Conservation (phyloP, 1,140 invertebrate species). For the Conopomorpha cramerella region DNA sequence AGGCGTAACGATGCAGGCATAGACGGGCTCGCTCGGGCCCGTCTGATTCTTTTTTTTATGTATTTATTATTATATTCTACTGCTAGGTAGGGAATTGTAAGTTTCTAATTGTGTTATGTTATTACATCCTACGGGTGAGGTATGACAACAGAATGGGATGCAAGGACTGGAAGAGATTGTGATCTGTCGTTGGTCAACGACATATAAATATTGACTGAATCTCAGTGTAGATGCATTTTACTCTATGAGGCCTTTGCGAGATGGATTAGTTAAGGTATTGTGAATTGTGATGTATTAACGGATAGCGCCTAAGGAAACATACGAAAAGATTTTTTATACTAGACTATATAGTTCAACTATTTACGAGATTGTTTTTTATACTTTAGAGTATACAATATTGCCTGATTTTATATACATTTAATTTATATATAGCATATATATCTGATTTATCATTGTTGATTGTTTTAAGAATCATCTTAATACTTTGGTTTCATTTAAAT, state of each 20-base stretch:
- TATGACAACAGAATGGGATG: constrained; percentile 41
- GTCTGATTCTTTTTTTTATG: constrained; percentile 49
- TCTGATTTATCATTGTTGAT: constrained; percentile 63
- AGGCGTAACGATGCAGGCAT: constrained; percentile 55
- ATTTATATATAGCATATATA: constrained; percentile 40
- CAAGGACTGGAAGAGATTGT: constrained; percentile 58
- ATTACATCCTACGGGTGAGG: constrained; percentile 49
- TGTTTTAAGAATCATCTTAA: constrained; percentile 58
- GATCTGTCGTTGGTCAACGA: constrained; percentile 60
- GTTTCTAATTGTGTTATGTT: constrained; percentile 61
- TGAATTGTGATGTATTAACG: constrained; percentile 63
- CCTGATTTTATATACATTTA: constrained; percentile 61
- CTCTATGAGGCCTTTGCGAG: constrained; percentile 61
- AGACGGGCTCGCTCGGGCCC: constrained; percentile 27
- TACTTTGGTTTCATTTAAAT: constrained; percentile 44
- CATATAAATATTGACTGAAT: constrained; percentile 62
- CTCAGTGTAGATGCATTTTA: constrained; percentile 62
- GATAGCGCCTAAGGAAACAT: constrained; percentile 63
- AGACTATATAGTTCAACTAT: constrained; percentile 58
- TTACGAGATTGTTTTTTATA: constrained; percentile 64
- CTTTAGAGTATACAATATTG: constrained; percentile 63
- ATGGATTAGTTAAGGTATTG: constrained; percentile 60
- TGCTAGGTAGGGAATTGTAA: constrained; percentile 54
- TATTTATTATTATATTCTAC: too few relatives aligned
- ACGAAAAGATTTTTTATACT: constrained; percentile 64